Percentiles rank a stretch among this genome's conserved stretches.
Conservation (phyloP, 2,797 vertebrate species). For the Haliaeetus albicilla region DNA sequence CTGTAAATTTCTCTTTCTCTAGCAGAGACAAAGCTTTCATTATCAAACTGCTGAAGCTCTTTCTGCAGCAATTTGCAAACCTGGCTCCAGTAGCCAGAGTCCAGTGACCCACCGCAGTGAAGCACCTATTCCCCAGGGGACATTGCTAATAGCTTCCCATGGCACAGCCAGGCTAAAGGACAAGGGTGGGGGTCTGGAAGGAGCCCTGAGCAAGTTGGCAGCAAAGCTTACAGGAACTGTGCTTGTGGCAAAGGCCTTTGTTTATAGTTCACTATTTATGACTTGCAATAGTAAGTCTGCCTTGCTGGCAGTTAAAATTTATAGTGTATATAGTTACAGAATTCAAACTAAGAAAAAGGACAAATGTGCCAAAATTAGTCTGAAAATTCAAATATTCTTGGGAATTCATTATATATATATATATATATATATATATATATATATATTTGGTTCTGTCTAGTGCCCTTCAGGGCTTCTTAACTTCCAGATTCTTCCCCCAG, state of each 20-base stretch:
- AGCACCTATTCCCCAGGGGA: not conserved
- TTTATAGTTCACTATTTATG: not conserved
- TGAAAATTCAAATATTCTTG: not conserved
- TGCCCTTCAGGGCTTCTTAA: not conserved
- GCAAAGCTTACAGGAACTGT: not conserved
- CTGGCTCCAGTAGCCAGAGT: not conserved
- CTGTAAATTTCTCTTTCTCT: not conserved
- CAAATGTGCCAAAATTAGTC: not conserved
- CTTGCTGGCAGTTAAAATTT: not conserved
- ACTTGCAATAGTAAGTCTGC: not conserved
- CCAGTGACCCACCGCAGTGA: not conserved
- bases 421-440: not conserved
- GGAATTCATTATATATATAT: not conserved
- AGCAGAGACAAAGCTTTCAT: not conserved
- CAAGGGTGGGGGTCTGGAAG: not conserved
- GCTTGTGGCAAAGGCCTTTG: not conserved
- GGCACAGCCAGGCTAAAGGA: not conserved
- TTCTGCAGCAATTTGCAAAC: not conserved
- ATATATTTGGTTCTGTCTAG: not conserved
- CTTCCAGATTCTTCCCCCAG: not conserved
- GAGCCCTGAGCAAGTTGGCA: not conserved
- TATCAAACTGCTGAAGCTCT: not conserved
- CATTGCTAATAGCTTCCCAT: not conserved
- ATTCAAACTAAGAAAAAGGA: not conserved
- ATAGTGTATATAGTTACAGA: not conserved